Percentiles rank a stretch among this genome's conserved stretches.
Conservation (phyloP, 2,113 vertebrate genomes). For the Sturnus vulgaris region DNA sequence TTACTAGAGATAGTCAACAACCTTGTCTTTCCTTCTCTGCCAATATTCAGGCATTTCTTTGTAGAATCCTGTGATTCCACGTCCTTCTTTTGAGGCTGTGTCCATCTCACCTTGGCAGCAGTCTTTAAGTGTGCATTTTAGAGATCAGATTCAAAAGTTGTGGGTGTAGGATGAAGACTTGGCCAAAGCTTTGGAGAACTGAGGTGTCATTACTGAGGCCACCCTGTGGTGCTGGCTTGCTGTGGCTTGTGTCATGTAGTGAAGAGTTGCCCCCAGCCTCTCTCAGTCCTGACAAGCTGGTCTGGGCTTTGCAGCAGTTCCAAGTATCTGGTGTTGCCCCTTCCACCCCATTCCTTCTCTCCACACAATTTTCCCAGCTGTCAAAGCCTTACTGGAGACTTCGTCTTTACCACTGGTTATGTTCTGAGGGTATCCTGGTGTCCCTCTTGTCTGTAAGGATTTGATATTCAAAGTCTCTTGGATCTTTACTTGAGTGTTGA, state of each 20-base stretch:
- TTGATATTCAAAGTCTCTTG: background rate
- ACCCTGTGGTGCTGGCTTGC: fast-evolving
- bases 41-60: fast-evolving
- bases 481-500: background rate
- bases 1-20: background rate
- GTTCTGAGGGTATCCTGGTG: background rate
- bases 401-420: fast-evolving
- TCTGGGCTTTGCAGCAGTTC: background rate
- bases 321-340: fast-evolving
- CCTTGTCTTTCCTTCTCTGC: background rate
- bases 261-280: background rate
- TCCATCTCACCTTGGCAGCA: fast-evolving
- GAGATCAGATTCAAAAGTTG: background rate
- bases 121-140: background rate
- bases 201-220: background rate
- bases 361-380: fast-evolving
- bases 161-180: too few relatives aligned
- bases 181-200: background rate
- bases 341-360: background rate
- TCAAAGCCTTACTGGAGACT: background rate
- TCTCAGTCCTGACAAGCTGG: background rate
- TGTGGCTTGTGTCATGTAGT: fast-evolving
- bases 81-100: background rate
- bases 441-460: background rate
- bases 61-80: too few relatives aligned